A percentile compares a stretch with the other conserved stretches of the same genome.
Conservation (phyloP, 2,888 invertebrate species). For the Muschampia plurimacula region DNA sequence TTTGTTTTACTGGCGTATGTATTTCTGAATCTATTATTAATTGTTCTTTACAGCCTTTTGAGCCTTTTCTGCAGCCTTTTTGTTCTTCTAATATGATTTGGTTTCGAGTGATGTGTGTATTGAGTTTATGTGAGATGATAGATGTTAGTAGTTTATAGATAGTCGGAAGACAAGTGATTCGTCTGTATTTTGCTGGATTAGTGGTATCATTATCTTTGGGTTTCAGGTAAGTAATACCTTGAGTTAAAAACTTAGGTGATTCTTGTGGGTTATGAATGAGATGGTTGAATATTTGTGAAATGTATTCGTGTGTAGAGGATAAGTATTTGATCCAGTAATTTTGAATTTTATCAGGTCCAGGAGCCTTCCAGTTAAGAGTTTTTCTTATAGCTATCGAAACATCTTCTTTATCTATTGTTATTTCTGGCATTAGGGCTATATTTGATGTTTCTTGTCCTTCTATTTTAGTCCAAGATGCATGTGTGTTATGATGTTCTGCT, state of each 20-base stretch:
- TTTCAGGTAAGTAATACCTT: conserved; percentile 30
- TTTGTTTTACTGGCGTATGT: not conserved
- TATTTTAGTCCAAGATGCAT: conserved; percentile 18
- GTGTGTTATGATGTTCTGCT: conserved; percentile 15
- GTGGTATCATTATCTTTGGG: conserved; percentile 23
- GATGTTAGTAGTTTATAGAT: conserved; percentile 45
- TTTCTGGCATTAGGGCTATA: conserved; percentile 16
- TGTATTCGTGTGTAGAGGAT: conserved; percentile 14
- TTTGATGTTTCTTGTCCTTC: conserved; percentile 10
- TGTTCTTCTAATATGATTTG: conserved; percentile 35
- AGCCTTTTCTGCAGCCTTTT: not conserved
- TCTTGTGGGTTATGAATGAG: conserved; percentile 19
- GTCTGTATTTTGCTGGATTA: conserved; percentile 49
- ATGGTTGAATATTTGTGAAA: conserved; percentile 13
- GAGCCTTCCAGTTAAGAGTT: conserved; percentile 37
- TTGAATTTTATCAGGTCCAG: conserved; percentile 22
- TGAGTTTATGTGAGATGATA: conserved; percentile 28
- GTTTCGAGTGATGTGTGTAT: conserved; percentile 24
- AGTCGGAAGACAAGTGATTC: conserved; percentile 46
- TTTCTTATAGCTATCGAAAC: conserved; percentile 17
- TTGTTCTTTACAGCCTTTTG: conserved; percentile 15
- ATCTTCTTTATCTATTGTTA: conserved; percentile 24
- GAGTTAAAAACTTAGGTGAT: conserved; percentile 26
- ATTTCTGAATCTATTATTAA: not conserved
- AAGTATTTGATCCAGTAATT: conserved; percentile 29